Evolutionary conservation across 2,888 invertebrate species (phyloP), one percentile per base, ranked within the genome.

Genomic region (Ferdinandea cuprea): DNA sequence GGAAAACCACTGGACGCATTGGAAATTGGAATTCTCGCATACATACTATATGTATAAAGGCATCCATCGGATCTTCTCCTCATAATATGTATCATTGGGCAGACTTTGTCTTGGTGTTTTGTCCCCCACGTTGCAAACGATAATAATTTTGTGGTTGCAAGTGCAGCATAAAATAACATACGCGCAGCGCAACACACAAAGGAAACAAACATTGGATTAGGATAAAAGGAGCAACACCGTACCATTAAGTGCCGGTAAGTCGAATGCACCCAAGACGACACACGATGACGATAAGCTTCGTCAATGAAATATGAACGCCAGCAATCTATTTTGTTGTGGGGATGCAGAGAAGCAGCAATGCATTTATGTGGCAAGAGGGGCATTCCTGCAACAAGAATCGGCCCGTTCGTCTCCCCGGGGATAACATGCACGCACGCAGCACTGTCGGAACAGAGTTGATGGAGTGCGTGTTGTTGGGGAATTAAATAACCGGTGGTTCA

Each of bases 71-170:
- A 19, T 54, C 54, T 54, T 19, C 19, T 35, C 35, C n/a, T n/a
- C n/a, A n/a, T n/a, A n/a, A n/a, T n/a, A n/a, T n/a, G 19, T 19
- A 9, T 37, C 21, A 44, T 30, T 15, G 52, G 52, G 4, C 30
- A 52, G 52, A 52, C 52, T 17, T 30, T 32, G 50, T 54, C 28
- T 8, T 50, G n/a, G 52, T 54, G 52, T 25, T 35, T 32, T 54
- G 54, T 32, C 21, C 50, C 35, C 54, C 15, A 13, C 35, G 35
- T 13, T 35, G 25, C 52, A 30, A 9, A 11, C n/a, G 30, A 17
- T 25, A 63, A 63, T 63, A 63, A 48, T 63, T 63, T 37, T 37
- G 63, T 25, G 63, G 63, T 35, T 48, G 35, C 44, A 46, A 61
- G 61, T 61, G 61, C 32, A 32, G 32, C 19, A 15, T 15, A 44